Conservation (phyloP, 2,113 vertebrate species). For the Oryzias woworae region DNA sequence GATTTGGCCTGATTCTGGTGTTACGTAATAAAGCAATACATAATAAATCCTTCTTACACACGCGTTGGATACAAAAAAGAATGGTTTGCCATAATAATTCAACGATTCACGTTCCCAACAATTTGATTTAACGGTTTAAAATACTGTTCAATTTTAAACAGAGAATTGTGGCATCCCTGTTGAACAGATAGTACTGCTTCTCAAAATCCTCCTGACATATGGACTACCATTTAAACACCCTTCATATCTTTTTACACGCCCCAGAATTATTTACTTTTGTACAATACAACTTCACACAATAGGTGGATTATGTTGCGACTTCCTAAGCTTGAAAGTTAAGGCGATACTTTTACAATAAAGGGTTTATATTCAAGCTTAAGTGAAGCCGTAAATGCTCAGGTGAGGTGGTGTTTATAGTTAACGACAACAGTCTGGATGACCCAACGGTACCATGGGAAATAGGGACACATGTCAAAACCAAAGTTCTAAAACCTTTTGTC, state of each 20-base stretch:
- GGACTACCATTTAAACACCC: not conserved
- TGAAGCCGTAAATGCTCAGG: not conserved
- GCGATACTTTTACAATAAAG: not conserved
- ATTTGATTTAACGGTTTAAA: too few species aligned
- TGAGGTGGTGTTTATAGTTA: constrained; percentile 4
- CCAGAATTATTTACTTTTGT: constrained; percentile 48
- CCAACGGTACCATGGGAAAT: not conserved
- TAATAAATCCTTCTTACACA: too few species aligned
- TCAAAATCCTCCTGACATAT: constrained; percentile 15
- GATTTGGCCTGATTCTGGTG: too few species aligned
- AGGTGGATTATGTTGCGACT: constrained; percentile 29
- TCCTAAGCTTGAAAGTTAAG: constrained; percentile 17
- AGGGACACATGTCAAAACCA: not conserved
- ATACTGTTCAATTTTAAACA: too few species aligned
- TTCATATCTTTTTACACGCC: constrained; percentile 25
- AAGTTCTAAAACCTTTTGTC: not conserved
- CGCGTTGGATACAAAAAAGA: too few species aligned
- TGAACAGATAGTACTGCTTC: not conserved
- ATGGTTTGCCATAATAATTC: too few species aligned
- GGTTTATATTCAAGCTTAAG: constrained; percentile 9
- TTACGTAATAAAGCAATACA: too few species aligned
- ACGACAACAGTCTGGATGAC: constrained; percentile 3
- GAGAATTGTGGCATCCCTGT: too few species aligned
- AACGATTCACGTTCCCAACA: too few species aligned
- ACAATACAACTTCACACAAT: constrained; percentile 28